Base-by-base conservation (phyloP, 30 jellyfish, hydroid and myxozoan genomes). In the Rhopilema esculentum region DNA sequence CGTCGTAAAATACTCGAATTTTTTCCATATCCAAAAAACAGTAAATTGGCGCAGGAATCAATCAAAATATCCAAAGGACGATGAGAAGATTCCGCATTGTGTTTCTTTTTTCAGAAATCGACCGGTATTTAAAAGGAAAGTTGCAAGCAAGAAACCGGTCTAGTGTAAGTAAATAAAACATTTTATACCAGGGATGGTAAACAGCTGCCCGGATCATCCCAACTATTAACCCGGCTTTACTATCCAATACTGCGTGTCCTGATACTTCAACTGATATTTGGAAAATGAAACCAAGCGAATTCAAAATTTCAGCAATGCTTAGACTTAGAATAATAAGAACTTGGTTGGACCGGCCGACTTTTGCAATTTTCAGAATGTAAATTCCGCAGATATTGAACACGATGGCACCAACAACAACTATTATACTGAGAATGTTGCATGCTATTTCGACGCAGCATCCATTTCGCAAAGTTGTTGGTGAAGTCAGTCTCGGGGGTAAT, bases 81-180 rank as follows among this genome's bases (percentile, higher is more conserved):
- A 78, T 62, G 26, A 78, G 88, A 62, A 62, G 16, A 62, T 62
- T 78, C 23, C 88, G 63, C 71, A 78, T 40, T 65, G 76, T 25
- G 20, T 78, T 78, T 24, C n/a, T n/a, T n/a, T 27, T n/a, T 21
- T 33, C 76, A 40, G 49, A 53, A 7, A 32, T 23, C 66, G 88
- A 64, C 20, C 88, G 76, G 69, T 78, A 78, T 31, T 78, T 64
- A 67, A 78, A 62, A 4, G 88, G 88, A 21, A 78, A 78, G 25
- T 78, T 78, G 67, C 88, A 78, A 29, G 79, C 88, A 27, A 78
- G 77, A 49, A 57, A 78, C 25, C 88, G 76, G 49, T 78, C 88
- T 1, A 78, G 24, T 22, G 88, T 78, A 1, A 78, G 51, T 29
- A 78, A 26, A 62, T 57, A 61, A 69, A 25, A 66, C 79, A 61